Evolutionary conservation across 2,888 invertebrate species (phyloP), one percentile per base, ranked within the genome.

Genomic region (Escarpia spicata): DNA sequence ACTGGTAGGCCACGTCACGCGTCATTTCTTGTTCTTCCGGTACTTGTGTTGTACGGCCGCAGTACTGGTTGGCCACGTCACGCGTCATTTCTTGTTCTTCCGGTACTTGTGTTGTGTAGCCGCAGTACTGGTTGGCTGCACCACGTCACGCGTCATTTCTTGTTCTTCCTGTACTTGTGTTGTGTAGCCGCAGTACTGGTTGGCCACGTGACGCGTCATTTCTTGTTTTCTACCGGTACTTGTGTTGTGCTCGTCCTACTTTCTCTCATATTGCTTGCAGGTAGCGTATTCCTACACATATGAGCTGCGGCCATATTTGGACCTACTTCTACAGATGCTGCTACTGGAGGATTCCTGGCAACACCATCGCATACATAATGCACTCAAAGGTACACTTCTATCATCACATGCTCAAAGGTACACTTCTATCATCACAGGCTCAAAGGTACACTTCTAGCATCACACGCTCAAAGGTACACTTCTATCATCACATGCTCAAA

Each of bases 301-400:
- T 96, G 99, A 99, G 96, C 97, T 99, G 96, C 97, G 98, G 91
- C 98, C 99, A 94, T 98, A 99, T 96, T 98, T 99, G 90, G 99
- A 99, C 96, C 97, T 99, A 93, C 97, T 99, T 93, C 97, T 98
- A 90, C 98, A 98, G 93, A 98, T 99, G 96, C 97, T 99, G 94
- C 97, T 98, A 91, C 97, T 99, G 96, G 99, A 99, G 95, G 99
- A 99, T 96, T 98, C 98, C 44, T 99, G 99, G 99, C 99, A 99
- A 96, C 98, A 98, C 94, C 98, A 98, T 96, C 97, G 99, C 95
- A 98, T 99, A 96, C 98, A 98, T 96, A 98, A 98, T 96, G 99
- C 98, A 26, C 97, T 99, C 91, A 98, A 98, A 97, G 99, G 98
- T 97, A 97, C 93, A 92, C 90, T 37, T 37, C 37, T 37, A 75